phyloP scores from a whole-genome alignment of 2,113 vertebrate genomes.

The Seriola rivoliana region DNA sequence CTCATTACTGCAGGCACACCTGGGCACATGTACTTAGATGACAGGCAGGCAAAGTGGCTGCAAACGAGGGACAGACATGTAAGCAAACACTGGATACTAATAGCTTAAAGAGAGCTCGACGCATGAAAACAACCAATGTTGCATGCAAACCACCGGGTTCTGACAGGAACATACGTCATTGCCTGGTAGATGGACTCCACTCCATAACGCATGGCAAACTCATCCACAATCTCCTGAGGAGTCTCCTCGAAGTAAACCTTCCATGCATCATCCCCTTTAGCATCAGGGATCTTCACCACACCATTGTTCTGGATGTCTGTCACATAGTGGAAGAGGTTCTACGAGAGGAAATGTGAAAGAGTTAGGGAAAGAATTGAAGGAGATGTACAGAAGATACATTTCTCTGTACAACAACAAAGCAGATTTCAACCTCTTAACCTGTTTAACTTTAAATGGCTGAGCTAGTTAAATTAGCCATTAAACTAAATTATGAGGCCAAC shows the following conservation, averaged over 20 bases:
- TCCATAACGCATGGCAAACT: constrained; percentile 99
- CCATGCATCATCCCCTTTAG: constrained; percentile 98
- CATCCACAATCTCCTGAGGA: constrained; percentile 97
- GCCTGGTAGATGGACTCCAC: constrained; percentile 99
- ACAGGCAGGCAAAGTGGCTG: constrained; percentile 98
- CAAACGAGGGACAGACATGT: constrained; percentile 25
- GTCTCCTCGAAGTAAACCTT: constrained; percentile 99
- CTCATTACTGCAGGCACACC: constrained; percentile 98
- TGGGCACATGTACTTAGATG: constrained; percentile 99
- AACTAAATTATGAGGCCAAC: constrained; percentile 45
- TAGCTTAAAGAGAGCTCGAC: neutral
- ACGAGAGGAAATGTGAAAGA: neutral
- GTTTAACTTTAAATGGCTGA: constrained; percentile 21
- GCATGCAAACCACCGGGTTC: neutral
- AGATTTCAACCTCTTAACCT: constrained; percentile 5
- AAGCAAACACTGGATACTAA: neutral
- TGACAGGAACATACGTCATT: constrained; percentile 91
- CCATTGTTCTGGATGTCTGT: constrained; percentile 98
- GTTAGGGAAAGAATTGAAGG: neutral
- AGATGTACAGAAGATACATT: neutral
- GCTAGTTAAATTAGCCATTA: constrained; percentile 45
- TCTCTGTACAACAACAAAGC: constrained; percentile 18
- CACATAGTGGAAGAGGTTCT: constrained; percentile 98
- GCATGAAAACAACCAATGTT: neutral
- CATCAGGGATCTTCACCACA: constrained; percentile 96